Base-by-base conservation (phyloP, 2,113 vertebrate species). In the Cynoglossus semilaevis region DNA sequence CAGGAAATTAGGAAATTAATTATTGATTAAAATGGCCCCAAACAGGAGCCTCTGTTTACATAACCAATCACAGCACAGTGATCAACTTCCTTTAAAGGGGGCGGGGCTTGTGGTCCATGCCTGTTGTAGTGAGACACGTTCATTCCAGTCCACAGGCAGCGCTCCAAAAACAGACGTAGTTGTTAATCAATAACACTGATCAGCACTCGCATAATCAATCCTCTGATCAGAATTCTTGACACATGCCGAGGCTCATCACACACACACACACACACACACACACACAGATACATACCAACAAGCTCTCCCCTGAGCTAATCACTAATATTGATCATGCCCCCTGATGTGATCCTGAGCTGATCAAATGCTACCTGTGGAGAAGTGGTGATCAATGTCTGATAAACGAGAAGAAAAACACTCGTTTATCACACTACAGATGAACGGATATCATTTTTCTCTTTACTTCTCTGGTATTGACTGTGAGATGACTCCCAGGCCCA, bases 401-500 rank as follows among this genome's bases (percentile, higher is more conserved):
- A 85, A 87, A 88, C 76, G 78, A 85, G 76, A 85, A 84, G 76
- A 87, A 88, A 87, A 88, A 88, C 85, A 87, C 85, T 87, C 87
- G 85, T 88, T 88, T 83, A 87, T 88, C 85, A 87, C 83, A 72
- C 81, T 46, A 66, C 47, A 83, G 82, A 87, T 85, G 78, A 88
- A 86, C 85, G 75, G 79, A 87, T 85, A 87, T 87, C 68, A 85
- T 88, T 84, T 87, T 87, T 86, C 83, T 87, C 81, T 83, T 82
- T 83, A 85, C 84, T 79, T 88, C 85, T 87, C 77, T 83, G 51
- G 76, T 83, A 88, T 85, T 84, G 81, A 85, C 79, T 84, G 51
- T 65, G 45, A 81, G 76, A 81, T 3, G 49, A 76, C 83, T 82
- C 54, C 11, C 19, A 72, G 76, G 72, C 80, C 66, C 72, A 53